Evolutionary conservation across 2,797 vertebrate genomes (phyloP).

Genomic region (Paguma larvata): DNA sequence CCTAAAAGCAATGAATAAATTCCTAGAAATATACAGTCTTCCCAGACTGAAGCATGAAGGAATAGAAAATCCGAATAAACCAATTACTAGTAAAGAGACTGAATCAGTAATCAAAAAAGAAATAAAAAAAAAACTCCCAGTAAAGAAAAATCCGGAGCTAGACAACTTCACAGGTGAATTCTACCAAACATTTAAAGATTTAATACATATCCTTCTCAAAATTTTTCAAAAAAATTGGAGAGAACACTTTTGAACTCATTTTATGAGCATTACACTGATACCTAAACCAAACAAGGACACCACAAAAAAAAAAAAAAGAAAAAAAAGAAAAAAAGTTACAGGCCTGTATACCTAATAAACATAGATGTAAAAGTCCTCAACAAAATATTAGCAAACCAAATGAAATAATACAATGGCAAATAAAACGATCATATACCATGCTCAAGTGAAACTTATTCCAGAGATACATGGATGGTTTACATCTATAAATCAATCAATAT

Average conservation of each 20-base stretch:
- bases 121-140: not conserved
- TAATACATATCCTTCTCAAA: not conserved
- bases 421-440: not conserved
- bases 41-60: not conserved
- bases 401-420: not conserved
- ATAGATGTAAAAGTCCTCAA: not conserved
- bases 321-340: not conserved
- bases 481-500: not conserved
- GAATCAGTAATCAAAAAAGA: not conserved
- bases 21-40: not conserved
- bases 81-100: not conserved
- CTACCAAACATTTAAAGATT: not conserved
- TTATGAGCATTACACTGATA: not conserved
- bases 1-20: not conserved
- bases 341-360: not conserved
- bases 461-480: not conserved
- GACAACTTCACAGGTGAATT: not conserved
- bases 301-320: not conserved
- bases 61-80: not conserved
- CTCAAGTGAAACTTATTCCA: not conserved
- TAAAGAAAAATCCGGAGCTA: not conserved
- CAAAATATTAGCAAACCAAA: not conserved
- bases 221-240: not conserved
- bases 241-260: not conserved
- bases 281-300: not conserved